Evolutionary conservation across 37 sponge, comb jelly and placozoan species (phyloP).

Genomic region (Theonella swinhoei): DNA sequence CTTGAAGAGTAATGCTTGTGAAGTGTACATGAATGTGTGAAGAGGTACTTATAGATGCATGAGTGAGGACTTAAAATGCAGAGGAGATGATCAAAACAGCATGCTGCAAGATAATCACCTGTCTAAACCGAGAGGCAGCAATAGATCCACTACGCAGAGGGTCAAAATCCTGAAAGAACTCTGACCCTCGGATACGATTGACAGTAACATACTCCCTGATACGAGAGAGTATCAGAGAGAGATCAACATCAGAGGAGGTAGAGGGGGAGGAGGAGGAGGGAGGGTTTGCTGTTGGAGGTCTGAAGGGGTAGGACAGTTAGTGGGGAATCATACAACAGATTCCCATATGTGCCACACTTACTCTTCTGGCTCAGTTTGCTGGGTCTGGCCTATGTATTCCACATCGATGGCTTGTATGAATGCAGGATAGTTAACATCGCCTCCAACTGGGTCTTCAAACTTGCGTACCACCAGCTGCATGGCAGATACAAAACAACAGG

Average conservation of each 20-base stretch:
- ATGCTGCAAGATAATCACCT: conserved; percentile 35
- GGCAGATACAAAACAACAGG: not conserved
- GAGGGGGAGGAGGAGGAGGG: not conserved
- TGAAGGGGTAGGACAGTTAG: not conserved
- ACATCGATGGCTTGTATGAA: conserved; percentile 90
- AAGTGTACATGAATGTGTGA: not conserved
- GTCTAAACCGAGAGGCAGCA: conserved; percentile 71
- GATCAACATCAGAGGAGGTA: conserved; percentile 28
- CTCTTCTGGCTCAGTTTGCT: conserved; percentile 27
- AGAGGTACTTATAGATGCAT: not conserved
- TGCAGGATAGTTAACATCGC: conserved; percentile 89
- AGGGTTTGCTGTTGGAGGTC: not conserved
- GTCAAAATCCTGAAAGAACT: conserved; percentile 92
- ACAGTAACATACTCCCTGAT: conserved; percentile 55
- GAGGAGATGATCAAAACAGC: not conserved
- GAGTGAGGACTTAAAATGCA: not conserved
- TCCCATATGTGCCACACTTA: not conserved
- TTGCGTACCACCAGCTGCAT: conserved; percentile 76
- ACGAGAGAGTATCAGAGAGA: conserved; percentile 56
- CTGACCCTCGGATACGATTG: conserved; percentile 77
- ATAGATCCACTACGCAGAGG: conserved; percentile 84
- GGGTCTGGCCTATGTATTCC: conserved; percentile 65
- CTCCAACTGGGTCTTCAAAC: conserved; percentile 71
- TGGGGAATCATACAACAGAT: not conserved
- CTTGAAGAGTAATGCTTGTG: not conserved